Evolutionary conservation across 53 echinoderm and acorn worm genomes (phyloP).

Genomic region (Arbacia lixula): DNA sequence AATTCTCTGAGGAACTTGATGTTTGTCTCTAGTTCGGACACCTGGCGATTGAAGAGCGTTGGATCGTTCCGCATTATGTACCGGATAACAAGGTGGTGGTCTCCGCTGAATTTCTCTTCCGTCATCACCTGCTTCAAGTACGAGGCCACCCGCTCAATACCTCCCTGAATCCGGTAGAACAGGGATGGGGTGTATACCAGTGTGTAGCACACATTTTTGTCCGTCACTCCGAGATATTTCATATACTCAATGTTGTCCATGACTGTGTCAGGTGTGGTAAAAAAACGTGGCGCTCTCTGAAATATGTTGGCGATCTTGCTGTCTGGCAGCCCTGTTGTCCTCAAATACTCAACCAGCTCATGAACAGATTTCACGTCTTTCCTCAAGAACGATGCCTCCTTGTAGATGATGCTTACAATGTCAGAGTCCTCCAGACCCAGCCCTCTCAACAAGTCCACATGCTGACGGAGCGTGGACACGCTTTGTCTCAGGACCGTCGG

Average conservation of each 20-base stretch:
- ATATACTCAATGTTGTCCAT: slow-evolving; percentile 67
- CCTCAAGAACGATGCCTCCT: slow-evolving; percentile 49
- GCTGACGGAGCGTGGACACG: slow-evolving; percentile 45
- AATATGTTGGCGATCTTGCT: slow-evolving; percentile 74
- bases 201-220: slow-evolving; percentile 65
- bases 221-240: slow-evolving; percentile 66
- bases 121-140: slow-evolving; percentile 60
- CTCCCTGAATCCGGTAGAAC: slow-evolving; percentile 71
- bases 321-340: slow-evolving; percentile 58
- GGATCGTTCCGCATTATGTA: slow-evolving; percentile 76
- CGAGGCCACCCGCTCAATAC: slow-evolving; percentile 62
- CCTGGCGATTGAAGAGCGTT: slow-evolving; percentile 62
- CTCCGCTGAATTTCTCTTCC: slow-evolving; percentile 64
- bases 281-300: slow-evolving; percentile 77
- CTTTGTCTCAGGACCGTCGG: slow-evolving; percentile 63
- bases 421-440: slow-evolving; percentile 55
- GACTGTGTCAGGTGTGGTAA: slow-evolving; percentile 64
- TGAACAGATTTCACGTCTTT: slow-evolving; percentile 41
- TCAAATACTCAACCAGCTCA: slow-evolving; percentile 62
- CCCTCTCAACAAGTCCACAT: slow-evolving; percentile 52
- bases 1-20: slow-evolving; percentile 62
- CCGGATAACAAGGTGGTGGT: slow-evolving; percentile 52
- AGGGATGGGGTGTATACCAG: slow-evolving; percentile 72
- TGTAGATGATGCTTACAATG: slow-evolving; percentile 52
- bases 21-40: slow-evolving; percentile 61